Evolutionary conservation across 37 sponge, comb jelly and placozoan species (phyloP).

Genomic region (Corticium candelabrum): DNA sequence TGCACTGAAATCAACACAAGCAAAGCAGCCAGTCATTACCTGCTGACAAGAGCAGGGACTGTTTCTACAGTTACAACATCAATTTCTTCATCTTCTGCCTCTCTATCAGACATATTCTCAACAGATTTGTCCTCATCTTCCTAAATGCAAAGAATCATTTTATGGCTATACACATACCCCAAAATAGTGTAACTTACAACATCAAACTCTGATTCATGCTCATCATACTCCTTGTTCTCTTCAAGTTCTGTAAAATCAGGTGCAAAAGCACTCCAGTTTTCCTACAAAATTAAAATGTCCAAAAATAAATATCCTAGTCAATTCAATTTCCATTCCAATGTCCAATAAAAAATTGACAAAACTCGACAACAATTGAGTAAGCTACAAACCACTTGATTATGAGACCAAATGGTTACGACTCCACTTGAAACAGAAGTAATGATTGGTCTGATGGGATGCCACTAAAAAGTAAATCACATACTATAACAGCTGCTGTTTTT

Average conservation of each 20-base stretch:
- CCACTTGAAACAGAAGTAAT: slow-evolving; percentile 91
- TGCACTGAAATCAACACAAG: not conserved
- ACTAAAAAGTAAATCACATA: slow-evolving; percentile 22
- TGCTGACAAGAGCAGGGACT: slow-evolving; percentile 88
- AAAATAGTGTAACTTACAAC: no score
- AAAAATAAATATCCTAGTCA: no score
- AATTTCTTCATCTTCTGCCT: slow-evolving; percentile 29
- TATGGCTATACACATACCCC: not conserved
- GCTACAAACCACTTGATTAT: slow-evolving; percentile 48
- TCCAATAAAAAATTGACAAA: no score
- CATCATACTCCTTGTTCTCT: slow-evolving; percentile 93
- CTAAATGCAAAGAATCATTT: slow-evolving; percentile 6
- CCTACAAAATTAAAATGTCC: no score
- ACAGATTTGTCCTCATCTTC: slow-evolving; percentile 63
- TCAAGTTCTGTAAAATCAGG: slow-evolving; percentile 98
- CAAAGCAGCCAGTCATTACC: slow-evolving; percentile 15
- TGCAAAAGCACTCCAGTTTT: slow-evolving; percentile 96
- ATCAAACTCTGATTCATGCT: slow-evolving; percentile 93
- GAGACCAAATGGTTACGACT: slow-evolving; percentile 90
- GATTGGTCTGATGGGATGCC: slow-evolving; percentile 94
- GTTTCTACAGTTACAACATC: slow-evolving; percentile 49
- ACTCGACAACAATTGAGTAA: no score
- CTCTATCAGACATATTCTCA: not conserved
- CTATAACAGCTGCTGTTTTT: not conserved
- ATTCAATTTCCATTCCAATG: no score